These are phyloP conservation scores for Micrastur ruficollis DNA, from an alignment of 2,797 vertebrate genomes.

Conservation along the genomic window DNA sequence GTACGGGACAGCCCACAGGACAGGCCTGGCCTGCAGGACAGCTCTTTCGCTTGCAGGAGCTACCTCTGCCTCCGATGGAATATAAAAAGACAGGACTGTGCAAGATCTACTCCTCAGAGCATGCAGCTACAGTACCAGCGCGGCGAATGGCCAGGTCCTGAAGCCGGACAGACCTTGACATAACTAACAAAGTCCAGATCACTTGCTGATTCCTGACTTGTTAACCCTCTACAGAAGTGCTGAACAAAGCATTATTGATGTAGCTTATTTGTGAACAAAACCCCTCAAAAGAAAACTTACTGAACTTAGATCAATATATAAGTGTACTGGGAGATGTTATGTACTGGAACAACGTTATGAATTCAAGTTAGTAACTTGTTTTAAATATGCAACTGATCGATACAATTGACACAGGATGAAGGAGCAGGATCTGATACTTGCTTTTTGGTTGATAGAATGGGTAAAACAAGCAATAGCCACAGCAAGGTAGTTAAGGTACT, in stretches of 20 bases:
- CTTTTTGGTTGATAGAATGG: background rate
- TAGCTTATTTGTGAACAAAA: background rate
- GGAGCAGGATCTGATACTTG: background rate
- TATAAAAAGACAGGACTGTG: fast-evolving
- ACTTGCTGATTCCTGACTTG: background rate
- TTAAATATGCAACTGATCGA: background rate
- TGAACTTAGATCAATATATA: background rate
- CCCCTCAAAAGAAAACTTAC: background rate
- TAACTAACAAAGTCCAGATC: background rate
- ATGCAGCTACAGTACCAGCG: fast-evolving
- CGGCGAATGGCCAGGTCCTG: background rate
- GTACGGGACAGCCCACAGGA: background rate
- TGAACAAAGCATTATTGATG: background rate
- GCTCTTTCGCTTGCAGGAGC: background rate
- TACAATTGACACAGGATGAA: background rate
- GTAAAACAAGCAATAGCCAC: background rate
- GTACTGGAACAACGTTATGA: background rate
- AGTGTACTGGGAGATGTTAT: background rate
- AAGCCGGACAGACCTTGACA: background rate
- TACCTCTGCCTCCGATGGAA: background rate
- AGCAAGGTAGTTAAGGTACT: background rate
- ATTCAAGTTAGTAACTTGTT: background rate
- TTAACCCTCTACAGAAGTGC: background rate
- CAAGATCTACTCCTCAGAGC: background rate
- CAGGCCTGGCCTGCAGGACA: background rate